phyloP scores from a whole-genome alignment of 2,797 vertebrate genomes.

The Cryptoblepharus egeriae region DNA sequence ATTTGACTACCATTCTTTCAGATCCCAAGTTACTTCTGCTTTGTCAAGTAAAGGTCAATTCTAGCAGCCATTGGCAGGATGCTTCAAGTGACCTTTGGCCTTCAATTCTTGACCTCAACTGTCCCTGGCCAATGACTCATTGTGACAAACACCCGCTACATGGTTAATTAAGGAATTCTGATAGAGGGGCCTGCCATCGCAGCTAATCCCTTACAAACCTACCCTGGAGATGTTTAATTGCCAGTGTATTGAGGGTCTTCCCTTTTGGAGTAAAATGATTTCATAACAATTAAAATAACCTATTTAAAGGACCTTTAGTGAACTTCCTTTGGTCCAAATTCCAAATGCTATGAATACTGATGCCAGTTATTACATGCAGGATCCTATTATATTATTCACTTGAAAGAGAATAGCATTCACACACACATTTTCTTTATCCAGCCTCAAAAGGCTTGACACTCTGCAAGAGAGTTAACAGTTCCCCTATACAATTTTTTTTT shows the following conservation, averaged over 20 bases:
- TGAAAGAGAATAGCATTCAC: background rate
- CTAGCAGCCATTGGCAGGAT: conserved; percentile 54
- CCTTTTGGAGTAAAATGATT: conserved; percentile 14
- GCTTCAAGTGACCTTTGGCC: conserved; percentile 67
- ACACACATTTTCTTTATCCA: background rate
- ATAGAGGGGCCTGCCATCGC: conserved; percentile 13
- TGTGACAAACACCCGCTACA: conserved; percentile 22
- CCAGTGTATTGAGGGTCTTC: background rate
- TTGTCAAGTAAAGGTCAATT: conserved; percentile 73
- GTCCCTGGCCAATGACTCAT: conserved; percentile 33
- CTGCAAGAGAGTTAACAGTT: background rate
- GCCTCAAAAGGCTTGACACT: background rate
- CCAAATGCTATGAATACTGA: rapidly evolving
- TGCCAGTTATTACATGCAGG: background rate
- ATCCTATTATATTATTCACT: background rate
- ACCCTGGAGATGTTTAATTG: background rate
- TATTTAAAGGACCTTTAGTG: background rate
- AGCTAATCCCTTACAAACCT: conserved; percentile 13
- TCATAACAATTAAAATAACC: background rate
- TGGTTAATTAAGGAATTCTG: conserved; percentile 38
- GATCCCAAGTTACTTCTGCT: conserved; percentile 55
- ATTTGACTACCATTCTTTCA: conserved; percentile 59
- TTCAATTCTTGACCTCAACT: conserved; percentile 60
- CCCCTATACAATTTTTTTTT: background rate
- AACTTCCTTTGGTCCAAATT: background rate